Percentiles rank a stretch among this genome's conserved stretches.
phyloP scores from a whole-genome alignment of 2,888 invertebrate genomes.

The Dynastes hyllus region DNA sequence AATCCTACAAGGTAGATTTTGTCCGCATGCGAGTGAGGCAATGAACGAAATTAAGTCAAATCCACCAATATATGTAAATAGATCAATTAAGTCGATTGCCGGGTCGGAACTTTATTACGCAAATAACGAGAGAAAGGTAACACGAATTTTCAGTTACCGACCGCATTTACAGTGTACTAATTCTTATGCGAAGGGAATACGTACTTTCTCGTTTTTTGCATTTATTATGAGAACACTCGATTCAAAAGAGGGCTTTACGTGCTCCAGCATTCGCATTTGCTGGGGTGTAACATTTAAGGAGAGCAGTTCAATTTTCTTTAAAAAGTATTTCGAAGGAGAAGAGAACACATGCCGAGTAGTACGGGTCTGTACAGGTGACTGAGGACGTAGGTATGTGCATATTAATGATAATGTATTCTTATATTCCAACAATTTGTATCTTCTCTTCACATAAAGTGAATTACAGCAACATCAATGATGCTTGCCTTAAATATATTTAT shows the following conservation, averaged over 20 bases:
- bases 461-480: no score
- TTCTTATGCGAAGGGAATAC: constrained; percentile 7
- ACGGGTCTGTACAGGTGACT: no score
- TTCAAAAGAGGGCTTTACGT: constrained; percentile 19
- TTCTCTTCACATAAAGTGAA: no score
- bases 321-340: neutral
- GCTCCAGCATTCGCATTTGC: neutral
- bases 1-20: neutral
- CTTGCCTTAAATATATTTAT: no score
- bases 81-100: constrained; percentile 24
- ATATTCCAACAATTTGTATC: no score
- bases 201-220: constrained; percentile 22
- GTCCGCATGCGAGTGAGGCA: neutral
- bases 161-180: constrained; percentile 28
- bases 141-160: constrained; percentile 30
- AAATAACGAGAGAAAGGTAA: constrained; percentile 8
- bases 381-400: no score
- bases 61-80: constrained; percentile 2
- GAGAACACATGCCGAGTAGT: no score
- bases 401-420: no score
- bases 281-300: neutral
- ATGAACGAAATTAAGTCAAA: no score
- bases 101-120: constrained; percentile 13
- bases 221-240: constrained; percentile 37
- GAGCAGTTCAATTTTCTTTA: constrained; percentile 23